Conservation (phyloP, 2,888 invertebrate species). For the Cryptus armator region DNA sequence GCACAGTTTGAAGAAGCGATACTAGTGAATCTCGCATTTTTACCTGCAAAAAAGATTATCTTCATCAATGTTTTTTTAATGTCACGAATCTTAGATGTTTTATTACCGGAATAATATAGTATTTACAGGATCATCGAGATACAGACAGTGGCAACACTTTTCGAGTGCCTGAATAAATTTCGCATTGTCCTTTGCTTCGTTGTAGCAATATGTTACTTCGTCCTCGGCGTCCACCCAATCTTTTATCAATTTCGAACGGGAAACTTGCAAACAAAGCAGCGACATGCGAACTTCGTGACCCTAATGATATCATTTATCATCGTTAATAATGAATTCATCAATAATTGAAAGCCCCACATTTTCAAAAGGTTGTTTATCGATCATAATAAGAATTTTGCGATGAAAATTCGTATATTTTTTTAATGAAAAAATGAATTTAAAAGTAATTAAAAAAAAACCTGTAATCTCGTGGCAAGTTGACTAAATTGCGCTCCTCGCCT, state of each 20-base stretch:
- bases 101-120: background rate
- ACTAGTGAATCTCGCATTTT: conserved; percentile 96
- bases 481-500: conserved; percentile 97
- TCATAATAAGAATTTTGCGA: background rate
- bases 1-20: conserved; percentile 95
- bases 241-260: conserved; percentile 92
- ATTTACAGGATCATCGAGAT: conserved; percentile 95
- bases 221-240: conserved; percentile 94
- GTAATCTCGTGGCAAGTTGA: conserved; percentile 92
- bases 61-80: background rate
- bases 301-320: conserved; percentile 79
- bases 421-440: conserved; percentile 2
- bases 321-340: conserved; percentile 14
- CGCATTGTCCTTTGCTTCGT: conserved; percentile 98
- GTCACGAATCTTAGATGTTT: background rate
- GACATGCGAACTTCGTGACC: conserved; percentile 92
- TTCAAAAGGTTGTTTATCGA: background rate
- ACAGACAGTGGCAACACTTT: conserved; percentile 96
- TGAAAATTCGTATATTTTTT: background rate
- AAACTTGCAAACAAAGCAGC: conserved; percentile 90
- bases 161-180: conserved; percentile 98
- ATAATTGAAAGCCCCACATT: background rate
- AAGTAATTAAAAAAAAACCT: conserved; percentile 83
- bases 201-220: conserved; percentile 97
- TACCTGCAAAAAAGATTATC: conserved; percentile 84